Conservation (phyloP, 1,140 invertebrate species). For the Leptinotarsa undecemlineata region DNA sequence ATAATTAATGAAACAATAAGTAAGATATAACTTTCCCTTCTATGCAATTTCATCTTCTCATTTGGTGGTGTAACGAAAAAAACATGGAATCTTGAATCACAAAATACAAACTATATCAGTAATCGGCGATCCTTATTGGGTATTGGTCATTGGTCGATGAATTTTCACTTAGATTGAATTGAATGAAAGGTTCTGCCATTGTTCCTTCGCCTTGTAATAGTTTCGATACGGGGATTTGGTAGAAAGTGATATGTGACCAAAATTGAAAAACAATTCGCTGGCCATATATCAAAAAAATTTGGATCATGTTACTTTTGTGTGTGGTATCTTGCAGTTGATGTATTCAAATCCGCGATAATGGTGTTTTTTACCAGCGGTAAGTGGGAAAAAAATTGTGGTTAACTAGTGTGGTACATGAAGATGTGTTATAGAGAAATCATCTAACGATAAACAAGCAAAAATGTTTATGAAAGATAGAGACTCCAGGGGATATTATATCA, state of each 20-base stretch:
- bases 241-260: constrained; percentile 23
- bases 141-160: too few species aligned
- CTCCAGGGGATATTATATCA: background rate
- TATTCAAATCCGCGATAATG: constrained; percentile 2
- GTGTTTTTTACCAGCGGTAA: constrained; percentile 11
- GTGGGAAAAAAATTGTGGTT: background rate
- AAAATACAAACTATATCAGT: background rate
- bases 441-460: too few species aligned
- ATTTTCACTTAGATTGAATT: too few species aligned
- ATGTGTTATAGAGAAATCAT: too few species aligned
- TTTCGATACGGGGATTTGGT: background rate
- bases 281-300: background rate
- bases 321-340: background rate
- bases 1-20: background rate
- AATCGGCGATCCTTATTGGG: background rate
- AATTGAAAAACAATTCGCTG: constrained; percentile 18
- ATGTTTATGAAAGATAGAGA: background rate
- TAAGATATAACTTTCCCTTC: background rate
- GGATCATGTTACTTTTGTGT: background rate
- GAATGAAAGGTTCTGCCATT: background rate
- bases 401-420: too few species aligned
- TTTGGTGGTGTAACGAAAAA: background rate
- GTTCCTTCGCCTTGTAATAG: background rate
- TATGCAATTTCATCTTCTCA: constrained; percentile 6
- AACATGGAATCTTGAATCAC: background rate